Conservation (phyloP, 1,140 invertebrate genomes). For the Adoxophyes honmai region DNA sequence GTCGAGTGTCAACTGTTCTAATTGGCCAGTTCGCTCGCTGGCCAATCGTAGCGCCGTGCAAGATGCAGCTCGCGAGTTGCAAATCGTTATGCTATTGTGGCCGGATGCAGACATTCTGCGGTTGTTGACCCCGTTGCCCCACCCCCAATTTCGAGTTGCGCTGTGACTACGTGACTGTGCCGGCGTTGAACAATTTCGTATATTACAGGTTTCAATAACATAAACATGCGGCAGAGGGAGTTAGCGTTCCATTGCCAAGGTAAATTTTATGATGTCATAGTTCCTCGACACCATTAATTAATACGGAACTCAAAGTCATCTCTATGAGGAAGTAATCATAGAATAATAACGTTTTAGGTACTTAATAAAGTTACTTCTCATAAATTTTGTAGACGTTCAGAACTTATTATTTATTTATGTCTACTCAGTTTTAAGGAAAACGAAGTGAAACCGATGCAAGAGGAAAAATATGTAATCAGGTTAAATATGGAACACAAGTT, state of each 20-base stretch:
- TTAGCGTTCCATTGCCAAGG: neutral
- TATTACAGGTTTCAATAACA: neutral
- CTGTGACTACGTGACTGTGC: slow-evolving; percentile 48
- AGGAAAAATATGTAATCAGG: neutral
- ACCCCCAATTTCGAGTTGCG: slow-evolving; percentile 41
- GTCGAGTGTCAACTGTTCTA: neutral
- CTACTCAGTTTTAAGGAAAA: slow-evolving; percentile 4
- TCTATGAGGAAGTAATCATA: neutral
- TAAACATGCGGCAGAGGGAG: neutral
- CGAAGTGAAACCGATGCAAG: neutral
- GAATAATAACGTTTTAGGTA: neutral
- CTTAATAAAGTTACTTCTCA: neutral
- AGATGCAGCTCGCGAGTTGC: slow-evolving; percentile 40
- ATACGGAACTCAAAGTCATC: neutral
- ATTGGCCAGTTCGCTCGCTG: neutral
- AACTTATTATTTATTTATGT: neutral
- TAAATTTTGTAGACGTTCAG: slow-evolving; percentile 7
- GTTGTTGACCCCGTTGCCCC: slow-evolving; percentile 46
- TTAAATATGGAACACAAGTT: no score
- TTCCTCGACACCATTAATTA: neutral
- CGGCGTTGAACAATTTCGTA: slow-evolving; percentile 25
- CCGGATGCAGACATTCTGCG: slow-evolving; percentile 33
- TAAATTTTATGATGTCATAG: neutral
- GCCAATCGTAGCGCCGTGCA: slow-evolving; percentile 15
- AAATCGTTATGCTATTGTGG: slow-evolving; percentile 61